phyloP scores from a whole-genome alignment of 2,113 vertebrate species.

The Murina feae region DNA sequence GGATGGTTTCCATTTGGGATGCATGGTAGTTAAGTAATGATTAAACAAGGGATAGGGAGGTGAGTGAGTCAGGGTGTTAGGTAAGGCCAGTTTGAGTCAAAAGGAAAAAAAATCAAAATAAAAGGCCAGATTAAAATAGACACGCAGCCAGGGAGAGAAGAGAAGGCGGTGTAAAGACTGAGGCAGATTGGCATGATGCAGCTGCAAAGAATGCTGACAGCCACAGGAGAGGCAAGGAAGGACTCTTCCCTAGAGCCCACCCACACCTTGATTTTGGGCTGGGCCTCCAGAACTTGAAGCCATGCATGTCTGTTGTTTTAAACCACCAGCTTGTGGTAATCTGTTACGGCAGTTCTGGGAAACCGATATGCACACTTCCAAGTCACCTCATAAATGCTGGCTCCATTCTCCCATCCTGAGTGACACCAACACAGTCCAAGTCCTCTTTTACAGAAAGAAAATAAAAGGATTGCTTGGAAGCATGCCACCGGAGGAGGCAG shows the following conservation, averaged over 20 bases:
- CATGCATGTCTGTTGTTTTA: neutral
- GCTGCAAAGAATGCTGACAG: neutral
- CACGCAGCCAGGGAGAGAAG: neutral
- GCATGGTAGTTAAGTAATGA: neutral
- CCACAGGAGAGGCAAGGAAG: neutral
- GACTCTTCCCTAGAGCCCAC: rapidly evolving
- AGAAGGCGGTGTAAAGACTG: neutral
- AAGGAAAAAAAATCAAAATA: neutral
- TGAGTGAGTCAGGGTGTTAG: neutral
- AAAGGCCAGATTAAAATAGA: neutral
- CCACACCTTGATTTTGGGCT: neutral
- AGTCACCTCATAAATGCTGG: neutral
- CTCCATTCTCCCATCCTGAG: neutral
- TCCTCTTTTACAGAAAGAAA: neutral
- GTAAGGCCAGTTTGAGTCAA: neutral
- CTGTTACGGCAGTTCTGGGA: neutral
- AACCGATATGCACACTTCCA: neutral
- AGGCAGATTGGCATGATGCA: neutral
- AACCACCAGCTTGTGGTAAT: neutral
- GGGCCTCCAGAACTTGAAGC: neutral
- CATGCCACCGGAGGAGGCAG: neutral
- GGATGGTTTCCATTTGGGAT: too few relatives aligned
- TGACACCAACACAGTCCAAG: neutral
- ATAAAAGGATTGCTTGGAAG: neutral
- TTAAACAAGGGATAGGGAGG: neutral